Base-by-base conservation (phyloP, 2,113 vertebrate genomes). In the Toxotes jaculatrix region DNA sequence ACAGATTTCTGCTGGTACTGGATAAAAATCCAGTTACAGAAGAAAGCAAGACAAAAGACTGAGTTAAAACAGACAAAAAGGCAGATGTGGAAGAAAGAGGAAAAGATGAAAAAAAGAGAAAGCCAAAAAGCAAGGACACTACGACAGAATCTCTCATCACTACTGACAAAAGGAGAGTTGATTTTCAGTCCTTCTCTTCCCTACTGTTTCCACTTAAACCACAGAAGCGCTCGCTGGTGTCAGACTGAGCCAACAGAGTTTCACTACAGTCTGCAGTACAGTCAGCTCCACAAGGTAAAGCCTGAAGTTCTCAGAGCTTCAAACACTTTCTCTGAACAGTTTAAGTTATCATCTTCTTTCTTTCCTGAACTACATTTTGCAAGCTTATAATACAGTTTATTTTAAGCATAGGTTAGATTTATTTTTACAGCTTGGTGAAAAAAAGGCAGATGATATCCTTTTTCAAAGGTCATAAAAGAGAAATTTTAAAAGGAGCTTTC, bases 191-290 rank as follows among this genome's bases (percentile, higher is more conserved):
- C 45, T 27, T 83, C 45, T 76, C 75, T 83, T 42, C 4, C 72
- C 77, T 70, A 71, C 83, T 88, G 70, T 82, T 84, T 90, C 78
- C 77, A 79, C 74, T 83, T 82, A 66, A 78, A 93, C 90, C 87
- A 49, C 90, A 89, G 59, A 69, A 67, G 79, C 86, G 62, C 76
- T 74, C 77, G 67, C 66, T 74, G 68, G 78, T 83, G 88, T 88
- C 84, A 56, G 61, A 84, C 77, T 62, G 71, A 91, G 87, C 90
- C 90, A 87, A 80, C 85, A 45, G 61, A 40, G 80, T 80, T 83
- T 87, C 75, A 89, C 79, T 60, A 71, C 86, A 91, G 45, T 59
- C 61, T 83, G 72, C 45, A 66, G 45, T 47, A 36, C 78, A 68
- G 45, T 59, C 79, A 1, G 68, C 59, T 79, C 49, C 74, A 84